Percentiles rank a stretch among this genome's conserved stretches.
phyloP scores from a whole-genome alignment of 2,888 invertebrate species.

The Agriopis leucophaearia region DNA sequence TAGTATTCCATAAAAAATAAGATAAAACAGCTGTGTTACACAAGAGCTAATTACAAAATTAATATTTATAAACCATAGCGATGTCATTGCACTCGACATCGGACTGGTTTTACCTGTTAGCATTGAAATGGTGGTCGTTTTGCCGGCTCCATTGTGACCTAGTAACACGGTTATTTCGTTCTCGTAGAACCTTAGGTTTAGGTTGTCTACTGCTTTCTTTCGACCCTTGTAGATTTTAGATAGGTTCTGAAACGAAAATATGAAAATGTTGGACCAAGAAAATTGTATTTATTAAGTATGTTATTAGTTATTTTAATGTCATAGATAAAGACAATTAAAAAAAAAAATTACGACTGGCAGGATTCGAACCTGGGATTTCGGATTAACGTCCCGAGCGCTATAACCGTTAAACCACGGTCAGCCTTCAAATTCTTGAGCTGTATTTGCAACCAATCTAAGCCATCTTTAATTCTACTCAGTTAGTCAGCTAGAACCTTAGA shows the following conservation, averaged over 20 bases:
- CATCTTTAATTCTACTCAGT: no score
- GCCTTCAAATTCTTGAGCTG: neutral
- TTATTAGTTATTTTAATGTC: no score
- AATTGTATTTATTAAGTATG: neutral
- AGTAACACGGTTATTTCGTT: conserved; percentile 93
- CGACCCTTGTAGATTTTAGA: conserved; percentile 88
- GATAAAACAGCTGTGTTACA: conserved; percentile 5
- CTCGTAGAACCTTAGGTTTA: conserved; percentile 94
- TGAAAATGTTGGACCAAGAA: neutral
- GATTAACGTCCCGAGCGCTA: no score
- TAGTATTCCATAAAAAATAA: neutral
- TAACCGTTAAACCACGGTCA: no score
- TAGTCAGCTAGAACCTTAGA: no score
- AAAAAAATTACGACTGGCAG: no score
- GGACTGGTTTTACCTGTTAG: conserved; percentile 88
- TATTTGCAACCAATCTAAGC: neutral
- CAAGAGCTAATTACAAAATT: neutral
- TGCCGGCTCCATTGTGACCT: conserved; percentile 94
- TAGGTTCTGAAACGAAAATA: conserved; percentile 82
- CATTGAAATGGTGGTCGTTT: conserved; percentile 98
- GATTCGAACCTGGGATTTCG: no score
- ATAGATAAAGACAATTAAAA: no score
- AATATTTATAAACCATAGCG: neutral
- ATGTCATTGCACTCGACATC: conserved; percentile 9
- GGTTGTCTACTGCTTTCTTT: conserved; percentile 88